Percentiles rank a stretch among this genome's conserved stretches.
Evolutionary conservation across 2,797 vertebrate species (phyloP).

Genomic region (Protosalanx chinensis): DNA sequence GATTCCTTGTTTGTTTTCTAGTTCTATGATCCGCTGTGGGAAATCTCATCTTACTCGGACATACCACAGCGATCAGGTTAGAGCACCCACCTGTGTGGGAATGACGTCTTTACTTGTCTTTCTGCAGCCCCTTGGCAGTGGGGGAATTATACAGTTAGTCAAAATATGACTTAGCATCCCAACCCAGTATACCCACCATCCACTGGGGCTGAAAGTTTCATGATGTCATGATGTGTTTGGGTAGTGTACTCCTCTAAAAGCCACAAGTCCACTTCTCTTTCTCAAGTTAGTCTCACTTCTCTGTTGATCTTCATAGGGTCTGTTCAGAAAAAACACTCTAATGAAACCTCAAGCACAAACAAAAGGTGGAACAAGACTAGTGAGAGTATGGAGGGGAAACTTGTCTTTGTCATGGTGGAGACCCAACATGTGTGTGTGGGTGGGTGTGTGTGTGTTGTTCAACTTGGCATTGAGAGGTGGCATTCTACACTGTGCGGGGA

Average conservation of each 20-base stretch:
- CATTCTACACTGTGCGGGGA: background rate
- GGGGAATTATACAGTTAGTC: background rate
- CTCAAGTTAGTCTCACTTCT: conserved; percentile 59
- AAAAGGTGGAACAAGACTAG: conserved; percentile 4
- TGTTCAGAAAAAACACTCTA: conserved; percentile 5
- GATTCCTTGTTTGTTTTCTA: conserved; percentile 7
- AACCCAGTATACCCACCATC: background rate
- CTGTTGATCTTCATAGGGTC: conserved; percentile 20
- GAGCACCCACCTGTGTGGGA: background rate
- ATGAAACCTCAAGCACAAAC: conserved; percentile 3
- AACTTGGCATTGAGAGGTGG: background rate
- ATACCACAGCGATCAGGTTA: conserved; percentile 60
- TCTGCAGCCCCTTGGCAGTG: background rate
- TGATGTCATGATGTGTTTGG: conserved; percentile 23
- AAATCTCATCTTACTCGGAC: conserved; percentile 42
- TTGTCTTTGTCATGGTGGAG: background rate
- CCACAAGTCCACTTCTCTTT: conserved; percentile 17
- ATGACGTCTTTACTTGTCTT: background rate
- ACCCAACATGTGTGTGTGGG: background rate
- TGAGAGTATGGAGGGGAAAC: background rate
- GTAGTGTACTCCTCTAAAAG: conserved; percentile 10
- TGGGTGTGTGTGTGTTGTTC: background rate
- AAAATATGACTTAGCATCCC: background rate
- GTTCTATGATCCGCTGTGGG: conserved; percentile 62
- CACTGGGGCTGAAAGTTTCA: conserved; percentile 50